Base-by-base conservation (phyloP, 1,140 invertebrate species). In the Heliconius congener region DNA sequence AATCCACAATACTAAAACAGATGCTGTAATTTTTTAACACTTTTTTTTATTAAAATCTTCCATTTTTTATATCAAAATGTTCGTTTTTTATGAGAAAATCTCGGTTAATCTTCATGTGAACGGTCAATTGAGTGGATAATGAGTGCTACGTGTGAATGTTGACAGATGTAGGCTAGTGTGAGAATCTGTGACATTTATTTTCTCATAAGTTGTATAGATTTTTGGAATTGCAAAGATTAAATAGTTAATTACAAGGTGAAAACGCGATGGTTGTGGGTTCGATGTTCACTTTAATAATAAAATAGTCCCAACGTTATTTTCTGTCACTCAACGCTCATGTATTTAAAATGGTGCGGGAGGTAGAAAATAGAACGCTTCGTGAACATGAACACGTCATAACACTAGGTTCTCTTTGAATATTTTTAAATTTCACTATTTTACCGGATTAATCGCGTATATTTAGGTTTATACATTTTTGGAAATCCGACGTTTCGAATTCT, bases 71-170 rank as follows among this genome's bases (percentile, higher is more conserved):
- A 74, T 79, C 73, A 73, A 74, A 76, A 34, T 71, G 66, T 60
- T 13, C 16, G 23, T 81, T 84, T 90, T 91, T 89, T 86, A 79
- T 57, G 16, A 46, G 19, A 74, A 90, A 90, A 90, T 89, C 88
- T 86, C 88, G 82, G 87, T 82, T 80, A 80, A 76, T 82, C 78
- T 77, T 72, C 80, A 83, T 84, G 84, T 88, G 83, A 82, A 78
- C 46, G 73, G 57, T 76, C 72, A 78, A 85, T 85, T 83, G 81
- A 83, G 83, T 81, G 82, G 50, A 78, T 84, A 83, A 82, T 82
- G 85, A 80, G 80, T 73, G 80, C 81, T 71, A 74, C 89, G 85
- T 91, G 90, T 85, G 91, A 92, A 90, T 79, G 83, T 73, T 85
- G 85, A 84, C 81, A 84, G 74, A 77, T 77, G 84, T 76, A 78